Evolutionary conservation across 2,797 vertebrate genomes (phyloP).

Genomic region (Ataeniobius toweri): DNA sequence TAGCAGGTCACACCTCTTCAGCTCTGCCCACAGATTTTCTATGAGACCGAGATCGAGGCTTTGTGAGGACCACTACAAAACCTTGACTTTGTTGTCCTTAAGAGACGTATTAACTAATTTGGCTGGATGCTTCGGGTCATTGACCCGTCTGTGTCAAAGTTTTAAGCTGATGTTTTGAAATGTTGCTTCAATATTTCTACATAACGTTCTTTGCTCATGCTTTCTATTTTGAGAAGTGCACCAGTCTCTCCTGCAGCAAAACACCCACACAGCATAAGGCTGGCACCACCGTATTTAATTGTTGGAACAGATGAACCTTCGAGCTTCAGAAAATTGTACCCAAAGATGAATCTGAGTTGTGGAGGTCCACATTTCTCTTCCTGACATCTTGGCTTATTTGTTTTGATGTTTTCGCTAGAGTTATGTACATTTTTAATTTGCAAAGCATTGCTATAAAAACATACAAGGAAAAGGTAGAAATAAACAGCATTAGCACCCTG

Average conservation of each 20-base stretch:
- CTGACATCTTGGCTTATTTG: too few relatives aligned
- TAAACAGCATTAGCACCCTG: too few relatives aligned
- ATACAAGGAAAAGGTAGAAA: neutral
- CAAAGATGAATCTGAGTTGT: neutral
- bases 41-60: too few relatives aligned
- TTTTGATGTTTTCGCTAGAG: neutral
- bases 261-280: neutral
- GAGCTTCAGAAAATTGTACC: neutral
- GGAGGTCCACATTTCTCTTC: neutral
- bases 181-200: neutral
- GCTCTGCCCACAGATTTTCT: too few relatives aligned
- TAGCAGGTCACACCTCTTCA: neutral
- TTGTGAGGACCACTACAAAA: neutral
- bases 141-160: too few relatives aligned
- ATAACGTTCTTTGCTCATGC: too few relatives aligned
- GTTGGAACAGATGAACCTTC: neutral
- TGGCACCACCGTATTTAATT: too few relatives aligned
- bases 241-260: neutral
- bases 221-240: neutral
- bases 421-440: neutral
- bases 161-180: neutral
- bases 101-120: too few relatives aligned
- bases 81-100: neutral
- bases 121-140: neutral
- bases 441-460: neutral